Conservation (phyloP, 2,888 invertebrate species). For the Rosalia funebris region DNA sequence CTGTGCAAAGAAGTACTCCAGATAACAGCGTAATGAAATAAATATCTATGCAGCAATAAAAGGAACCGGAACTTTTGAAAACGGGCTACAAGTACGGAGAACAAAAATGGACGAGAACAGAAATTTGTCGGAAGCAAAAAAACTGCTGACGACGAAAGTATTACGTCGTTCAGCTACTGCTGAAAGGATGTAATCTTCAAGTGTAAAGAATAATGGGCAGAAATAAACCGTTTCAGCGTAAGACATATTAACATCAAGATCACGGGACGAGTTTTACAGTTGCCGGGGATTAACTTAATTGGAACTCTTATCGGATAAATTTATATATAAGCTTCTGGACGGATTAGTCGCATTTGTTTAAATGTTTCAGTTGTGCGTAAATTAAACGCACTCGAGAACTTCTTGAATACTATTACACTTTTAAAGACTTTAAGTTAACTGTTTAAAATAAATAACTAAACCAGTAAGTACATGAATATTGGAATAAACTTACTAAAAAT, state of each 20-base stretch:
- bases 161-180: conserved; percentile 8
- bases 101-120: not conserved
- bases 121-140: conserved; percentile 6
- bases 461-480: too few species aligned
- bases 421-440: too few species aligned
- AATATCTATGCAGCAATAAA: not conserved
- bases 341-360: not conserved
- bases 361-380: not conserved
- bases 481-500: too few species aligned
- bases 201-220: conserved; percentile 19
- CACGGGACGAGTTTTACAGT: not conserved
- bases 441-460: too few species aligned
- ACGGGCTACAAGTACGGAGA: not conserved
- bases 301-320: conserved; percentile 11
- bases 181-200: conserved; percentile 17
- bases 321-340: not conserved
- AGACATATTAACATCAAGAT: conserved; percentile 21
- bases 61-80: not conserved
- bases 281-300: conserved; percentile 11
- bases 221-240: conserved; percentile 12
- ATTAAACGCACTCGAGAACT: not conserved
- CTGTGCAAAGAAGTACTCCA: too few species aligned
- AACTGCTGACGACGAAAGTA: conserved; percentile 11
- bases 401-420: too few species aligned
- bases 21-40: too few species aligned